Percentiles rank a stretch among this genome's conserved stretches.
Evolutionary conservation across 1,140 invertebrate species (phyloP).

Genomic region (Tetragnatha versicolor): DNA sequence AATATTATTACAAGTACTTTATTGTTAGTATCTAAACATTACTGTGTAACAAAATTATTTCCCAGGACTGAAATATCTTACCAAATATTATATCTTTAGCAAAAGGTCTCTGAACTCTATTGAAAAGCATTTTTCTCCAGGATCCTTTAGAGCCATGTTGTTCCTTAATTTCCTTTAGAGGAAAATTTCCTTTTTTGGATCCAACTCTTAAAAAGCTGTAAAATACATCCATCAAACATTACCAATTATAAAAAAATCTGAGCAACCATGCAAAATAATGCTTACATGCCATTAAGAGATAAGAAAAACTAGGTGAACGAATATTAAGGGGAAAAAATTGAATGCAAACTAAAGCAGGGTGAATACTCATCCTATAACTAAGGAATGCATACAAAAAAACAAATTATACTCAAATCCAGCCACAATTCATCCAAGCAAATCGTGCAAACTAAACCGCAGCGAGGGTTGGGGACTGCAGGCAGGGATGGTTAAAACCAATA

Average conservation of each 20-base stretch:
- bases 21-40: no score
- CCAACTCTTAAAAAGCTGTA: slow-evolving; percentile 47
- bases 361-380: neutral
- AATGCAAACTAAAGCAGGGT: neutral
- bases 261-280: no score
- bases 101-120: slow-evolving; percentile 36
- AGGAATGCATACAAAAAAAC: neutral
- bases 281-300: neutral
- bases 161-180: slow-evolving; percentile 53
- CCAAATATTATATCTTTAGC: slow-evolving; percentile 50
- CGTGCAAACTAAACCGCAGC: neutral
- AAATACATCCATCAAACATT: neutral
- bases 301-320: neutral
- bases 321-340: neutral
- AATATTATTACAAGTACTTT: no score
- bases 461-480: neutral
- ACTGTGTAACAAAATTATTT: no score
- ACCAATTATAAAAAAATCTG: neutral
- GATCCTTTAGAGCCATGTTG: slow-evolving; percentile 38
- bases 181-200: slow-evolving; percentile 22
- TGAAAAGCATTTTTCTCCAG: slow-evolving; percentile 50
- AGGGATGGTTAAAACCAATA: neutral
- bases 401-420: neutral
- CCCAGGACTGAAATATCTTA: slow-evolving; percentile 20
- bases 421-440: neutral